Conservation (phyloP, 1,140 invertebrate species). For the Drosophila tropicalis region DNA sequence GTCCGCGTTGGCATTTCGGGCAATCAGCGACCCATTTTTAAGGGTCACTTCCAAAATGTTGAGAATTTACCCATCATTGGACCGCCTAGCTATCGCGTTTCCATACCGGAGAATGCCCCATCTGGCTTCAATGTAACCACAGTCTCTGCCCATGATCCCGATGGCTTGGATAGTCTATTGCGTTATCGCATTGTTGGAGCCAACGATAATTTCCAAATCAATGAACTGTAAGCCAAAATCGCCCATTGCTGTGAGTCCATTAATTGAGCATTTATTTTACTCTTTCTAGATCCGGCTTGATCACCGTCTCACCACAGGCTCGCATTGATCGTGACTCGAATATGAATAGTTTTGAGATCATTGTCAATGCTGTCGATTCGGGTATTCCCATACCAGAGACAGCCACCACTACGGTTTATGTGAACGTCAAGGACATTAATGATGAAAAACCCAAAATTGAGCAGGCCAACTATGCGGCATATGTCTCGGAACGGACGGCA, state of each 20-base stretch:
- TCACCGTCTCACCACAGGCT: constrained; percentile 89
- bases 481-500: constrained; percentile 89
- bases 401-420: constrained; percentile 89
- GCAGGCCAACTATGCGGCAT: constrained; percentile 86
- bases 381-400: constrained; percentile 90
- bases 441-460: constrained; percentile 92
- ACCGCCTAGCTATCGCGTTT: constrained; percentile 88
- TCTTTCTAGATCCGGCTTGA: constrained; percentile 86
- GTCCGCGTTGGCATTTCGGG: constrained; percentile 90
- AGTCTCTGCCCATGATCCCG: constrained; percentile 89
- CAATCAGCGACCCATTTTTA: constrained; percentile 90
- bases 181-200: constrained; percentile 90
- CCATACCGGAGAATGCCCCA: constrained; percentile 88
- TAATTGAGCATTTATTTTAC: not conserved
- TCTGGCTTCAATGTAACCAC: constrained; percentile 88
- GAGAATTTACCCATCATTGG: constrained; percentile 84
- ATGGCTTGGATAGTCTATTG: constrained; percentile 88
- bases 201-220: constrained; percentile 91
- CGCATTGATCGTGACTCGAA: constrained; percentile 89
- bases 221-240: constrained; percentile 85
- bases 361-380: constrained; percentile 89
- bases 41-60: constrained; percentile 87
- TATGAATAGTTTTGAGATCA: constrained; percentile 88
- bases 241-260: not conserved
- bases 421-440: constrained; percentile 91